Conservation (phyloP, 1,140 invertebrate species). For the Leptinotarsa undecemlineata region DNA sequence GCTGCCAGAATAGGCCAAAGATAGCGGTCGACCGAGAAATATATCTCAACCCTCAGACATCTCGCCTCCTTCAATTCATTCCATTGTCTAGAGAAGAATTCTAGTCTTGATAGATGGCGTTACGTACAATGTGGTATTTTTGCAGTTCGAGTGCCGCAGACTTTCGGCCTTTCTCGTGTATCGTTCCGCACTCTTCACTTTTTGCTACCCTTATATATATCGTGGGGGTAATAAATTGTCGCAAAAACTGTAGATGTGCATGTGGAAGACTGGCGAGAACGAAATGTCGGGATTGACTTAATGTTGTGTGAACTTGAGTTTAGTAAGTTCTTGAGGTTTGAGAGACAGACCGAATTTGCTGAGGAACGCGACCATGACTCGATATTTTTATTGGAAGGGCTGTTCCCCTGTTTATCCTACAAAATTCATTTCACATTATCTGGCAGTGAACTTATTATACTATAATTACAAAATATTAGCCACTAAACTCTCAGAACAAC, state of each 20-base stretch:
- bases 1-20: constrained; percentile 7
- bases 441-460: too few species aligned
- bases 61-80: constrained; percentile 2
- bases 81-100: constrained; percentile 2
- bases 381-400: not conserved
- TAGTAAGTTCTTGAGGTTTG: too few species aligned
- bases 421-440: too few species aligned
- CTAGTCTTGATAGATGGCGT: constrained; percentile 1
- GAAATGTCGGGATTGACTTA: not conserved
- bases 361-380: not conserved
- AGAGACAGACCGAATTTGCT: not conserved
- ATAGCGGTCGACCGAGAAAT: constrained; percentile 4
- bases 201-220: not conserved
- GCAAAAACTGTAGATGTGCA: not conserved
- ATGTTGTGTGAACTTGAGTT: not conserved
- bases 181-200: not conserved
- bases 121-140: constrained; percentile 3
- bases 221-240: constrained; percentile 4
- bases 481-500: too few species aligned
- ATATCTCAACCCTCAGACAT: constrained; percentile 1
- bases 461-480: too few species aligned
- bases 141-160: not conserved
- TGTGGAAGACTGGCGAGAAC: not conserved
- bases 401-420: too few species aligned
- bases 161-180: constrained; percentile 7